These are phyloP conservation scores for Triops cancriformis DNA, from an alignment of 1,140 invertebrate genomes.

Conservation along the genomic window DNA sequence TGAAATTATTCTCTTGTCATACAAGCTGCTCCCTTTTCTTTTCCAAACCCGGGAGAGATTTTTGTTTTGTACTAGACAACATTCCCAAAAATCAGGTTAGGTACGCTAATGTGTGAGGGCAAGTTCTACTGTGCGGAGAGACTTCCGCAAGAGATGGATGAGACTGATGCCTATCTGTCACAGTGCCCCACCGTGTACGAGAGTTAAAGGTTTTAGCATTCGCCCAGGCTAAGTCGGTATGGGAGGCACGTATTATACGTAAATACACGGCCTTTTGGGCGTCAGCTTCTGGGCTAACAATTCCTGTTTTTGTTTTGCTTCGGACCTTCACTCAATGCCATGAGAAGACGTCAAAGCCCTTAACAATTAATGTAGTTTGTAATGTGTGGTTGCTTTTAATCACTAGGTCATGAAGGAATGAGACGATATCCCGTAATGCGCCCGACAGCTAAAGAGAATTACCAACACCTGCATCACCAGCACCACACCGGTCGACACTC, in stretches of 20 bases:
- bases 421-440: background rate
- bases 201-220: background rate
- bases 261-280: background rate
- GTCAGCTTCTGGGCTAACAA: background rate
- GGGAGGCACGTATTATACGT: background rate
- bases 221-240: background rate
- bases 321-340: background rate
- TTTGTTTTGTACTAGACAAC: background rate
- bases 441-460: background rate
- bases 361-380: background rate
- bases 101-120: background rate
- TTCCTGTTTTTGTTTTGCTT: background rate
- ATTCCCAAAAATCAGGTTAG: background rate
- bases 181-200: background rate
- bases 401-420: background rate
- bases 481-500: background rate
- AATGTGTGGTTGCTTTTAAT: background rate
- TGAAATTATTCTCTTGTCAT: background rate
- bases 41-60: background rate
- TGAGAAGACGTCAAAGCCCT: background rate
- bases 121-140: background rate
- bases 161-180: slow-evolving; percentile 7
- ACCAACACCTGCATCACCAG: background rate
- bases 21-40: background rate
- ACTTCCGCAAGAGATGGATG: slow-evolving; percentile 4